Base-by-base conservation (phyloP, 2,113 vertebrate species). In the Nansenia antarctica region DNA sequence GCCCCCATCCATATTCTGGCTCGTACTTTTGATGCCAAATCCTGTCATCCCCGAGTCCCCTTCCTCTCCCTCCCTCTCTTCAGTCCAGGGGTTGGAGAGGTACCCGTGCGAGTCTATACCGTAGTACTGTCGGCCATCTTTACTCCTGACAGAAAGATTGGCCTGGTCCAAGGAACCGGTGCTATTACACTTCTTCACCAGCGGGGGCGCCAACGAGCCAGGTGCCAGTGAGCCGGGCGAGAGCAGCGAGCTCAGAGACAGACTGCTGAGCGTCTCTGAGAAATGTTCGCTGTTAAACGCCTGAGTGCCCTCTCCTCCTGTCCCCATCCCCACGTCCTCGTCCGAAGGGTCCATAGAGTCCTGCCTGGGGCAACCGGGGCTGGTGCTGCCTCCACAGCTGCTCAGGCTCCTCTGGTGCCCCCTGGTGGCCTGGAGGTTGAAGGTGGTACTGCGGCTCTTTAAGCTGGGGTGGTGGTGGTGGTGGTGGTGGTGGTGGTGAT, bases 281-380 rank as follows among this genome's bases (percentile, higher is more conserved):
- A 86, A 79, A 58, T 89, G 93, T 91, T 98, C 95, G 0, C 92
- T 93, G 90, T 91, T 88, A 30, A 87, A 88, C 53, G 86, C 91
- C 0, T 90, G 93, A 0, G 88, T 88, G 31, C 73, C 69, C 1
- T 62, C 73, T 2, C 81, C 85, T 2, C 87, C 81, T 5, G 85
- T 83, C 62, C 91, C 91, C 0, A 71, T 80, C 15, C 93, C 94
- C 42, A 78, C 67, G 69, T 95, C 94, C 81, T 96, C 94, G 0
- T 96, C 94, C 0, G 93, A 96, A 3, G 94, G 93, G 84, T 97
- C 94, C 85, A 94, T 90, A 81, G 95, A 97, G 88, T 97, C 94
- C 49, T 92, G 93, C 54, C 89, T 86, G 24, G 91, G 90, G 88
- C 92, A 94, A 58, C 94, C 92, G 0, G 93, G 95, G 70, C 93